Conservation (phyloP, 2,113 vertebrate genomes). For the Ophthalmolycus amberensis region DNA sequence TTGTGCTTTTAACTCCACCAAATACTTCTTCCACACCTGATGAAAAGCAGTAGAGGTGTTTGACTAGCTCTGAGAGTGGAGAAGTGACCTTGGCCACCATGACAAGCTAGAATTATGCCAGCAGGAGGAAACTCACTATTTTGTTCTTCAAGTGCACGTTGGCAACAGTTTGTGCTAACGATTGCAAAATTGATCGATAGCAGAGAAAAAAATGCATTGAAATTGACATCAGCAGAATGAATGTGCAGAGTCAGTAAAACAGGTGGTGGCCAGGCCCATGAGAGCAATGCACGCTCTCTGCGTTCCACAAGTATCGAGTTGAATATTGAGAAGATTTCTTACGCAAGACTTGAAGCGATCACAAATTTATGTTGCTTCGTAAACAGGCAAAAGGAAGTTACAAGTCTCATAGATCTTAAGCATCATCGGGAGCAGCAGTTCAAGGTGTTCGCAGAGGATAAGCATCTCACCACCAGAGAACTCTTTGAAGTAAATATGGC, state of each 20-base stretch:
- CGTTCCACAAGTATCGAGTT: neutral
- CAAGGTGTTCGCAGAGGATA: neutral
- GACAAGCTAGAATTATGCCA: neutral
- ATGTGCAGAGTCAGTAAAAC: slow-evolving; percentile 18
- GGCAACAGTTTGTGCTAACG: neutral
- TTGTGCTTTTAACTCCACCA: too few species aligned
- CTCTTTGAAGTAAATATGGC: neutral
- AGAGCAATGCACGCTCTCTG: neutral
- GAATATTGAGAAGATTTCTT: neutral
- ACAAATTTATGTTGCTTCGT: too few species aligned
- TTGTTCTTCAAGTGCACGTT: slow-evolving; percentile 9
- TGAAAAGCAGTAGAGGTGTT: neutral
- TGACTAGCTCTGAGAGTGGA: too few species aligned
- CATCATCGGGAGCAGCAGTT: slow-evolving; percentile 22
- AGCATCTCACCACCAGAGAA: neutral
- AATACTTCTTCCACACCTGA: neutral
- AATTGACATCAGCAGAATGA: slow-evolving; percentile 23
- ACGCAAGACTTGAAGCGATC: neutral
- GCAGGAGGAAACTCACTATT: neutral
- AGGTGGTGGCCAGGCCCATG: neutral
- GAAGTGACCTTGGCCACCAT: neutral
- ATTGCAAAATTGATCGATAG: slow-evolving; percentile 5
- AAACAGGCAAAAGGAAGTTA: neutral
- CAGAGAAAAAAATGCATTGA: slow-evolving; percentile 17
- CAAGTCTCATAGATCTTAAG: slow-evolving; percentile 10